Conservation (phyloP, 2,888 invertebrate species). For the Sicus ferrugineus region DNA sequence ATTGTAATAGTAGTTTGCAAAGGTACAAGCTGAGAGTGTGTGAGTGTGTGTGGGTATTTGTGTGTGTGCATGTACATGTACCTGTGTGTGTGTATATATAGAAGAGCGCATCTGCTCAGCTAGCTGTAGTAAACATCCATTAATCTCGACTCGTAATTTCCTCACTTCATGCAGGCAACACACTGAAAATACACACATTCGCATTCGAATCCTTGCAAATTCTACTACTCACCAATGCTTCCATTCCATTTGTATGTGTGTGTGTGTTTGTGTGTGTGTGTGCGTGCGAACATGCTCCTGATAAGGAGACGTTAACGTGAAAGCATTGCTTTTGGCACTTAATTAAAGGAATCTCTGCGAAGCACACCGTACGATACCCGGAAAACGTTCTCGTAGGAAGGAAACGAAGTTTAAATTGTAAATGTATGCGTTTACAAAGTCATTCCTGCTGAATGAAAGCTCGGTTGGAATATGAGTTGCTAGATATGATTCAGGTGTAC, state of each 20-base stretch:
- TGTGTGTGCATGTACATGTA: constrained; percentile 4
- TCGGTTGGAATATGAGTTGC: not conserved
- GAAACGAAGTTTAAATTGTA: constrained; percentile 21
- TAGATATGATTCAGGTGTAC: no score
- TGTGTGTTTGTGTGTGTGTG: constrained; percentile 4
- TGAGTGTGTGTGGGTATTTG: no score
- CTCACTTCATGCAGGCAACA: constrained; percentile 50
- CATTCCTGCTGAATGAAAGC: constrained; percentile 8
- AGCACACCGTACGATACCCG: constrained; percentile 10
- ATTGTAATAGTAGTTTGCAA: no score
- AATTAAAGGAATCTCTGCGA: constrained; percentile 46
- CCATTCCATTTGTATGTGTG: not conserved
- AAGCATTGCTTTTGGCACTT: constrained; percentile 52
- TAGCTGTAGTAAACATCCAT: constrained; percentile 49
- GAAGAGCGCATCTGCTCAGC: not conserved
- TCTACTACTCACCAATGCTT: not conserved
- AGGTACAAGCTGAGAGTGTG: no score
- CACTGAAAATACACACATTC: not conserved
- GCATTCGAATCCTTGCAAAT: not conserved
- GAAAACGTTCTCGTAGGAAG: constrained; percentile 5
- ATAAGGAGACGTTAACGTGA: constrained; percentile 28
- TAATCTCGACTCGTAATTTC: constrained; percentile 62
- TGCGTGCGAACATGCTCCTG: constrained; percentile 3
- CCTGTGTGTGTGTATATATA: constrained; percentile 13
- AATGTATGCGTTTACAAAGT: constrained; percentile 15